Evolutionary conservation across 2,113 vertebrate genomes (phyloP), one percentile per base, ranked within the genome.

Genomic region (Hyperopisus bebe): DNA sequence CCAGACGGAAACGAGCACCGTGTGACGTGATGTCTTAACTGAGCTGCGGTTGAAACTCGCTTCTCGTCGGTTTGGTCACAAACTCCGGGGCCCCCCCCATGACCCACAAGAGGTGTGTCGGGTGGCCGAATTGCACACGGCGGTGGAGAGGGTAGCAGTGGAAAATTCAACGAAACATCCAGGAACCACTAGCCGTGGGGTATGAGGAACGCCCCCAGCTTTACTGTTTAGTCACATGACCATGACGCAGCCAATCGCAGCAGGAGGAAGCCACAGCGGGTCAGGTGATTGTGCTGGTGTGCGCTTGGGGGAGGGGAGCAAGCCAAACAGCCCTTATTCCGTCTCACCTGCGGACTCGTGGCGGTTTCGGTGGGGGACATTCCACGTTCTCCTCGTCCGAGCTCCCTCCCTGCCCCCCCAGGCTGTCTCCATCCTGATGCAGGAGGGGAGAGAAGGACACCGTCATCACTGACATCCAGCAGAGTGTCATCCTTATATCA

Each of bases 301-400:
- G 9, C 8, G 17, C n/a, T n/a, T 24, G 24, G 39, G 42, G 74
- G 15, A 39, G 15, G 74, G 17, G 35, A 80, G 35, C 13, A 19
- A 35, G 70, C 13, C 70, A 74, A 74, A 80, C 74, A 42, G 66
- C 3, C 82, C 44, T n/a, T 15, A 48, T 42, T 85, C 21, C 44
- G 0, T 24, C 27, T 86, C 92, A 99, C 98, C 97, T 98, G 93
- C 98, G 97, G 66, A 98, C 96, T 89, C 98, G 95, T 44, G 98
- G 98, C 83, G 98, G 98, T 93, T 99, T 99, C 46, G 98, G 98
- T 91, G 98, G 98, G 2, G 98, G 98, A 7, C 96, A 97, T 94
- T 99, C 98, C 94, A 96, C 97, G 92, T 96, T 96, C 44, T 98
- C 97, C 87, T 96, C 94, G 17, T 97, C 96, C 89, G 96, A 95